A percentile compares a stretch with the other conserved stretches of the same genome.
Conservation (phyloP, 1,140 invertebrate genomes). For the Neodiprion lecontei region DNA sequence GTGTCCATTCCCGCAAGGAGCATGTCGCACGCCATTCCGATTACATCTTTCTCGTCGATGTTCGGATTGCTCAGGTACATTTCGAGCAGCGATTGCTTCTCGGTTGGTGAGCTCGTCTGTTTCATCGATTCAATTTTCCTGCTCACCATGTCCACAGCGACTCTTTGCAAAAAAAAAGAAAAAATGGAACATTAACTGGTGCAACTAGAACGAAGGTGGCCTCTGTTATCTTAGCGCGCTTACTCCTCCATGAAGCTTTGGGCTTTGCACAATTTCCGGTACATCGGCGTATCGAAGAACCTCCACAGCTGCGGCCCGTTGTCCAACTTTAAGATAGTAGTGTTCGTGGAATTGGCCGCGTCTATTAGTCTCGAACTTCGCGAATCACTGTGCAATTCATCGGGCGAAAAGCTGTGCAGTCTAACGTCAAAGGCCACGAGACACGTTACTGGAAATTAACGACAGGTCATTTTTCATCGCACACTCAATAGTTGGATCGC, state of each 20-base stretch:
- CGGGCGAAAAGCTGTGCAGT: constrained; percentile 69
- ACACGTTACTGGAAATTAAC: constrained; percentile 71
- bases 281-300: constrained; percentile 75
- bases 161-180: constrained; percentile 56
- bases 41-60: constrained; percentile 78
- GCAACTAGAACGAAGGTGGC: background rate
- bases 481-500: background rate
- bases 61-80: constrained; percentile 71
- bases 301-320: constrained; percentile 78
- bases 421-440: constrained; percentile 71
- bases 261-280: constrained; percentile 72
- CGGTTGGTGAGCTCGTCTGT: constrained; percentile 32
- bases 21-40: constrained; percentile 84
- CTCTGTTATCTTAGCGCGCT: constrained; percentile 28
- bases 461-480: constrained; percentile 20
- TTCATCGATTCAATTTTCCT: constrained; percentile 64
- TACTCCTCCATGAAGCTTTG: constrained; percentile 81
- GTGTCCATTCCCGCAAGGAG: constrained; percentile 88
- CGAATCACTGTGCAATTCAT: constrained; percentile 67
- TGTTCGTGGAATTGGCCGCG: constrained; percentile 76
- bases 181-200: constrained; percentile 8
- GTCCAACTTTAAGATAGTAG: constrained; percentile 76
- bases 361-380: constrained; percentile 73
- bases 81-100: constrained; percentile 66
- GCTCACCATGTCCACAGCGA: constrained; percentile 73